A percentile compares a stretch with the other conserved stretches of the same genome.
Evolutionary conservation across 2,888 invertebrate species (phyloP).

Genomic region (Polymixis lichenea): DNA sequence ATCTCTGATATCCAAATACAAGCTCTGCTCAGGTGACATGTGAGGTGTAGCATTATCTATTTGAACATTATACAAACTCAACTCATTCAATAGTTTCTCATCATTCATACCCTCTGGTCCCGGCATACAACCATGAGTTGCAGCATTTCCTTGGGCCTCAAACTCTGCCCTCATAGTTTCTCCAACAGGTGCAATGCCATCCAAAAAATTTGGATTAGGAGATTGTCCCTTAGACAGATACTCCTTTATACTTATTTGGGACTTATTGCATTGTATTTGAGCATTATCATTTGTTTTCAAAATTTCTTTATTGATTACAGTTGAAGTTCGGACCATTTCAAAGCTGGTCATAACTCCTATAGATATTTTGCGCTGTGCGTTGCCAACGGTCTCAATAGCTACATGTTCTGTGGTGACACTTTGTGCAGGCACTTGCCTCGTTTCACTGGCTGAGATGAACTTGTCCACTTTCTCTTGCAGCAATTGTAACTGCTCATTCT

Average conservation of each 20-base stretch:
- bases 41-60: slow-evolving; percentile 87
- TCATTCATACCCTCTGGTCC: slow-evolving; percentile 71
- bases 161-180: slow-evolving; percentile 62
- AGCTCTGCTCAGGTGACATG: slow-evolving; percentile 86
- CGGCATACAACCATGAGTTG: slow-evolving; percentile 23
- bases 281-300: slow-evolving; percentile 79
- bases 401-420: slow-evolving; percentile 79
- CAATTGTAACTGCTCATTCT: slow-evolving; percentile 92
- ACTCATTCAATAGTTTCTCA: slow-evolving; percentile 86
- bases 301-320: slow-evolving; percentile 85
- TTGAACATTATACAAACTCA: slow-evolving; percentile 86
- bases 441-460: slow-evolving; percentile 80
- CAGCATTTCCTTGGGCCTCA: slow-evolving; percentile 44
- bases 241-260: slow-evolving; percentile 86
- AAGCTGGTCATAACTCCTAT: slow-evolving; percentile 94
- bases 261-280: slow-evolving; percentile 85
- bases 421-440: slow-evolving; percentile 70
- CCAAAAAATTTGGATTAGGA: slow-evolving; percentile 83
- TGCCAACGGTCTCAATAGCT: slow-evolving; percentile 78
- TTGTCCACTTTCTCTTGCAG: slow-evolving; percentile 92
- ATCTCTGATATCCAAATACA: slow-evolving; percentile 87
- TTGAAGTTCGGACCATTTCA: slow-evolving; percentile 90
- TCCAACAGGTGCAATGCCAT: slow-evolving; percentile 81
- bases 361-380: slow-evolving; percentile 90
- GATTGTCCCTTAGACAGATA: slow-evolving; percentile 78